Percentiles rank a stretch among this genome's conserved stretches.
phyloP scores from a whole-genome alignment of 2,113 vertebrate genomes.

The Ivindomyrus marchei region DNA sequence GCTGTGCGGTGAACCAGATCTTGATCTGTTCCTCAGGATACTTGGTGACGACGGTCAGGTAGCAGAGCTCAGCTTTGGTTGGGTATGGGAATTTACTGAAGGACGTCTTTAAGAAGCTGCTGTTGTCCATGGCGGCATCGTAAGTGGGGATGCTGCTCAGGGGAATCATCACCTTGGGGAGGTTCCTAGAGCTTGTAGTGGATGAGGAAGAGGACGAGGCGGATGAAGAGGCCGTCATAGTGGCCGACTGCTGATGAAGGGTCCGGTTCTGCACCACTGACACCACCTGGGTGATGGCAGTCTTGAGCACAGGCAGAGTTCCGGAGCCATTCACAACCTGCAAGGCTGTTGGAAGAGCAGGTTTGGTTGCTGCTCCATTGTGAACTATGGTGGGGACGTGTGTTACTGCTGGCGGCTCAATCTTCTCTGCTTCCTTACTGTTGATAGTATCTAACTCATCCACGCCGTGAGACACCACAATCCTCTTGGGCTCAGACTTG shows the following conservation, averaged over 20 bases:
- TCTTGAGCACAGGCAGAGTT: constrained; percentile 75
- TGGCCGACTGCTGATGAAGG: constrained; percentile 52
- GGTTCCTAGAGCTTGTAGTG: constrained; percentile 69
- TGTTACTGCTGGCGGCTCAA: constrained; percentile 53
- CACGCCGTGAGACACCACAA: constrained; percentile 65
- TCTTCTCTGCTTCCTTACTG: constrained; percentile 48
- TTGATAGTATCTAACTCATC: constrained; percentile 59
- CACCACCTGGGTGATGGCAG: constrained; percentile 82
- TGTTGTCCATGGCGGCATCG: constrained; percentile 92
- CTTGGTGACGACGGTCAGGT: constrained; percentile 94
- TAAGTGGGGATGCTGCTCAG: constrained; percentile 96
- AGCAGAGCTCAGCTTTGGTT: constrained; percentile 95
- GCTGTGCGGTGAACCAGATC: constrained; percentile 98
- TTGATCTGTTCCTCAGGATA: constrained; percentile 97
- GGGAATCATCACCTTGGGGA: constrained; percentile 97
- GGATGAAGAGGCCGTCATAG: constrained; percentile 45
- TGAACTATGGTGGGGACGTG: constrained; percentile 65
- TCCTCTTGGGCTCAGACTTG: constrained; percentile 85
- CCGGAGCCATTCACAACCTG: constrained; percentile 73
- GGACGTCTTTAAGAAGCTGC: constrained; percentile 91
- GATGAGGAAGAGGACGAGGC: constrained; percentile 28
- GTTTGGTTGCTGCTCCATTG: constrained; percentile 62
- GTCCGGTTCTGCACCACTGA: constrained; percentile 77
- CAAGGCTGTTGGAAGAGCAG: constrained; percentile 61
- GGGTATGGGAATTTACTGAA: constrained; percentile 98